Percentiles rank a stretch among this genome's conserved stretches.
Conservation (phyloP, 2,797 vertebrate species). For the Rhadinocentrus ornatus region DNA sequence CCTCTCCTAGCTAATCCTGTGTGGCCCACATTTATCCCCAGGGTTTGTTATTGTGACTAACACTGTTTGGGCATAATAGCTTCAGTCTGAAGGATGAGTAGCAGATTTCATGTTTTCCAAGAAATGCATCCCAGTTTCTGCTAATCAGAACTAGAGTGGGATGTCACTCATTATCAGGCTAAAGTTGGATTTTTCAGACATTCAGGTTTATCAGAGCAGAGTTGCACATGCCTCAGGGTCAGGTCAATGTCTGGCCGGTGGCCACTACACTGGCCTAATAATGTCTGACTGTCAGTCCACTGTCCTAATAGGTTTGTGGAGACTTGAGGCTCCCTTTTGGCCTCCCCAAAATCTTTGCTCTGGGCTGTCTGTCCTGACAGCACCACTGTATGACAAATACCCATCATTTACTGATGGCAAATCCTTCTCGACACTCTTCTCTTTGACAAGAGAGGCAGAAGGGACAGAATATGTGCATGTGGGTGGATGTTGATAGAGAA, state of each 20-base stretch:
- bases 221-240: conserved; percentile 46
- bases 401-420: conserved; percentile 62
- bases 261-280: conserved; percentile 57
- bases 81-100: conserved; percentile 29
- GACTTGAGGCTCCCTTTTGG: conserved; percentile 58
- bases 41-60: conserved; percentile 38
- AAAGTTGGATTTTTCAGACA: conserved; percentile 25
- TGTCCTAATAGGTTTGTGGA: conserved; percentile 53
- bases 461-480: conserved; percentile 23
- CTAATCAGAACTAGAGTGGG: background rate
- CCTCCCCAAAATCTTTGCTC: conserved; percentile 56
- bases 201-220: conserved; percentile 23
- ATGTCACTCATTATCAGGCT: conserved; percentile 18
- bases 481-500: conserved; percentile 38
- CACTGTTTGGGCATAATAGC: conserved; percentile 6
- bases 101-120: conserved; percentile 25
- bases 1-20: conserved; percentile 28
- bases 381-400: conserved; percentile 61
- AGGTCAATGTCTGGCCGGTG: conserved; percentile 56
- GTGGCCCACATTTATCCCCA: conserved; percentile 63
- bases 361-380: conserved; percentile 56
- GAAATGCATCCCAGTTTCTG: conserved; percentile 18
- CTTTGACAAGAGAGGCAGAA: conserved; percentile 45
- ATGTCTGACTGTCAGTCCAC: conserved; percentile 60
- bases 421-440: conserved; percentile 46